phyloP scores from a whole-genome alignment of 1,140 invertebrate species.

The Heliconius congener region DNA sequence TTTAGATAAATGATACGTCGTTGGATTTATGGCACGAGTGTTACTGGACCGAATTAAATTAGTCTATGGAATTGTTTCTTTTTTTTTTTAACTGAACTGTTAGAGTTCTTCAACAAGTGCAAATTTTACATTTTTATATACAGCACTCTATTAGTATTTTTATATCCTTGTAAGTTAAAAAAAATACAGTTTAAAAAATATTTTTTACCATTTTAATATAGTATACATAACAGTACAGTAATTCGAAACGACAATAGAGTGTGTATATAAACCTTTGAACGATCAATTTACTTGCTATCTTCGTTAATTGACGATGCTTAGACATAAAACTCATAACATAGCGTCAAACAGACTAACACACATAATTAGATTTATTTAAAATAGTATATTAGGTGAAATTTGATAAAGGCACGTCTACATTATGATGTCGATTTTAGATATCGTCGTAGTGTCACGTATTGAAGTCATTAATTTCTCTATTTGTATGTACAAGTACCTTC shows the following conservation, averaged over 20 bases:
- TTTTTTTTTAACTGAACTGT: no score
- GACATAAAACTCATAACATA: neutral
- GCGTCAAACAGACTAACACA: neutral
- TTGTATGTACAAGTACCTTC: no score
- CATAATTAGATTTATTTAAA: neutral
- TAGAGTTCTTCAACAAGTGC: no score
- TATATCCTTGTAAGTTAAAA: no score
- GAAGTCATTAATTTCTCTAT: neutral
- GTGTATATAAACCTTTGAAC: neutral
- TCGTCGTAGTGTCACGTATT: slow-evolving; percentile 1
- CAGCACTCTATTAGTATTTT: no score
- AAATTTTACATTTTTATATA: no score
- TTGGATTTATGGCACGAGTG: no score
- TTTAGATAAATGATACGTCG: no score
- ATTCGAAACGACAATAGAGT: neutral
- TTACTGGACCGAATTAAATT: no score
- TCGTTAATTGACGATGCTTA: neutral
- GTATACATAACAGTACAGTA: neutral
- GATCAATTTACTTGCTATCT: neutral
- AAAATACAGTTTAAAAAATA: no score
- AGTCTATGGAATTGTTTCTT: no score
- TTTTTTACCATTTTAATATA: neutral
- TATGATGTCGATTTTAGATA: neutral
- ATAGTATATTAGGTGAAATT: neutral
- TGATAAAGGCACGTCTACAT: neutral